Percentiles rank a stretch among this genome's conserved stretches.
Evolutionary conservation across 2,888 invertebrate genomes (phyloP).

Genomic region (Aphrophora alni): DNA sequence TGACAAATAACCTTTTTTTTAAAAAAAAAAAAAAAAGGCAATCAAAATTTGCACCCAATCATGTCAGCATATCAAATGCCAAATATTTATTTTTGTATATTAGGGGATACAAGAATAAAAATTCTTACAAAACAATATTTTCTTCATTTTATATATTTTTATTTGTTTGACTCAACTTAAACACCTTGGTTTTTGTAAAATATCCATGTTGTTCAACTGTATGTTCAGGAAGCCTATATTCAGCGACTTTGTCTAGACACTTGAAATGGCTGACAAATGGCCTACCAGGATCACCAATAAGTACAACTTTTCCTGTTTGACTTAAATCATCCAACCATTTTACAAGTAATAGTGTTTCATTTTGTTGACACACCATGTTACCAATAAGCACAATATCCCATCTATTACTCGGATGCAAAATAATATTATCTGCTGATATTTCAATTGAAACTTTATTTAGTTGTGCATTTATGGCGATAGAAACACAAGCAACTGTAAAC

Average conservation of each 20-base stretch:
- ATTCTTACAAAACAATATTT: too few species aligned
- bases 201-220: neutral
- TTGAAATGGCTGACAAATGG: neutral
- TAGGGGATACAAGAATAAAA: too few species aligned
- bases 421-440: slow-evolving; percentile 58
- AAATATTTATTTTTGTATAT: too few species aligned
- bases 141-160: too few species aligned
- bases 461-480: slow-evolving; percentile 61
- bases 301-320: slow-evolving; percentile 57
- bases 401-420: slow-evolving; percentile 54
- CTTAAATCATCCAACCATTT: slow-evolving; percentile 61
- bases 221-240: neutral
- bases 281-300: slow-evolving; percentile 63
- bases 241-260: neutral
- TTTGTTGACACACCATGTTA: slow-evolving; percentile 73
- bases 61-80: too few species aligned
- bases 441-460: slow-evolving; percentile 60
- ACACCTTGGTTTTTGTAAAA: neutral
- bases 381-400: slow-evolving; percentile 70
- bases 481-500: slow-evolving; percentile 62
- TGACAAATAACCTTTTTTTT: too few species aligned
- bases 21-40: too few species aligned
- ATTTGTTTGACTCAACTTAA: too few species aligned
- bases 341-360: slow-evolving; percentile 61
- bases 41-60: too few species aligned